Conservation (phyloP, 1,140 invertebrate species). For the Anoplolepis gracilipes region DNA sequence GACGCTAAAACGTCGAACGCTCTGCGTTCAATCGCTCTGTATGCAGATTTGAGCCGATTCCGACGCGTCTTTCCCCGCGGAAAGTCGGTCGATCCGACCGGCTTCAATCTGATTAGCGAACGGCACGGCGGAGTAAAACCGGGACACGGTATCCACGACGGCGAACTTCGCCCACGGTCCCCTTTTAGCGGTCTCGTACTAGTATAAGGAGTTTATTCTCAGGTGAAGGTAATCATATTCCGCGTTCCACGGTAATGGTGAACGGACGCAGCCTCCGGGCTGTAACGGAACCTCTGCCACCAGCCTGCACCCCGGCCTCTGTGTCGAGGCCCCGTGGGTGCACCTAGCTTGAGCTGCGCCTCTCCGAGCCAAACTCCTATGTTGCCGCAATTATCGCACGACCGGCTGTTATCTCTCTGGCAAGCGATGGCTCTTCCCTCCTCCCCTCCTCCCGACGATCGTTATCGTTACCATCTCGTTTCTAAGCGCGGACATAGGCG, state of each 20-base stretch:
- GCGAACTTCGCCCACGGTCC: constrained; percentile 73
- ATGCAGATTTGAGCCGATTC: constrained; percentile 36
- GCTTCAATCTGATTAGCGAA: constrained; percentile 55
- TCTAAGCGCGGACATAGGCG: constrained; percentile 58
- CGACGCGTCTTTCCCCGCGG: constrained; percentile 9
- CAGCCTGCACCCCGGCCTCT: constrained; percentile 74
- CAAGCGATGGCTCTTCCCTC: background rate
- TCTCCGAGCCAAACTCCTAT: constrained; percentile 59
- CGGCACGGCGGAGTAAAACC: constrained; percentile 61
- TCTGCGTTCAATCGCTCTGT: constrained; percentile 34
- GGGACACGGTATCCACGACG: constrained; percentile 63
- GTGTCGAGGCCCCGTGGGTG: constrained; percentile 66
- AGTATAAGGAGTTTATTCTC: constrained; percentile 73
- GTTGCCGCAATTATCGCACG: constrained; percentile 69
- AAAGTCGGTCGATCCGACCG: constrained; percentile 51
- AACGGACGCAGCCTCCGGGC: constrained; percentile 80
- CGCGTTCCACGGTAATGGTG: constrained; percentile 84
- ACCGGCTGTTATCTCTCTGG: constrained; percentile 69
- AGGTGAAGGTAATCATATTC: constrained; percentile 83
- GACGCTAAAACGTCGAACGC: background rate
- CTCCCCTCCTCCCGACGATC: constrained; percentile 18
- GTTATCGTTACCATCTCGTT: constrained; percentile 67
- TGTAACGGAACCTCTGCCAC: constrained; percentile 81
- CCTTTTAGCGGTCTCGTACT: constrained; percentile 31
- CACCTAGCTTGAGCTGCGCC: constrained; percentile 51